phyloP scores from a whole-genome alignment of 2,797 vertebrate species.

The Siniperca undulata region DNA sequence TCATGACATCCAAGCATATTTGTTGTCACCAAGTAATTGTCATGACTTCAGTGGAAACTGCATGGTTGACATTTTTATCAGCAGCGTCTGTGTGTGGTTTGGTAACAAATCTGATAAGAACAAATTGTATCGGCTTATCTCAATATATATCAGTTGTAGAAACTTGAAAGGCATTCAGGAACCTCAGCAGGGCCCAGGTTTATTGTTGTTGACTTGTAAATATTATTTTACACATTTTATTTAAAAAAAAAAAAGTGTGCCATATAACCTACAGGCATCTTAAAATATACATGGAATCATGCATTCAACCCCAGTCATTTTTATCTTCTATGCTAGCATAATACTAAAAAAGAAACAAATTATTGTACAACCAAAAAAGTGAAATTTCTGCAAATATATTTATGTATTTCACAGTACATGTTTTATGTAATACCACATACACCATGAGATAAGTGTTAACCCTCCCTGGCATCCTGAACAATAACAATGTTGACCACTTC shows the following conservation, averaged over 20 bases:
- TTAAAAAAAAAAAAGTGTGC: too few relatives aligned
- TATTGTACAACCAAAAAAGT: not conserved
- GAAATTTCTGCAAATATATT: not conserved
- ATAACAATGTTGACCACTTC: not conserved
- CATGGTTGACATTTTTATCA: constrained; percentile 13
- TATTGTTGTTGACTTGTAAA: not conserved
- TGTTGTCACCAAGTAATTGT: not conserved
- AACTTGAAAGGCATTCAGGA: not conserved
- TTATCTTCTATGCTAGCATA: not conserved
- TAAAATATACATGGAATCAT: too few relatives aligned
- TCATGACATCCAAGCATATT: not conserved
- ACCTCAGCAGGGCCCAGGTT: too few relatives aligned
- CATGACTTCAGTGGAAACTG: not conserved
- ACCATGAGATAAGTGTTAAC: not conserved
- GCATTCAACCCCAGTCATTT: not conserved
- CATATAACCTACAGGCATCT: not conserved
- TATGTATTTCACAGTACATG: not conserved
- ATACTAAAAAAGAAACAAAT: not conserved
- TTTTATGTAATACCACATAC: not conserved
- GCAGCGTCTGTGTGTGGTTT: not conserved
- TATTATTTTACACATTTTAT: not conserved
- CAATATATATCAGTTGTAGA: not conserved
- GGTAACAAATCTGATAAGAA: constrained; percentile 7
- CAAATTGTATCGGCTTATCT: not conserved
- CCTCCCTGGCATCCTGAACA: not conserved